A percentile compares a stretch with the other conserved stretches of the same genome.
Evolutionary conservation across 2,797 vertebrate species (phyloP).

Genomic region (Pygocentrus nattereri): DNA sequence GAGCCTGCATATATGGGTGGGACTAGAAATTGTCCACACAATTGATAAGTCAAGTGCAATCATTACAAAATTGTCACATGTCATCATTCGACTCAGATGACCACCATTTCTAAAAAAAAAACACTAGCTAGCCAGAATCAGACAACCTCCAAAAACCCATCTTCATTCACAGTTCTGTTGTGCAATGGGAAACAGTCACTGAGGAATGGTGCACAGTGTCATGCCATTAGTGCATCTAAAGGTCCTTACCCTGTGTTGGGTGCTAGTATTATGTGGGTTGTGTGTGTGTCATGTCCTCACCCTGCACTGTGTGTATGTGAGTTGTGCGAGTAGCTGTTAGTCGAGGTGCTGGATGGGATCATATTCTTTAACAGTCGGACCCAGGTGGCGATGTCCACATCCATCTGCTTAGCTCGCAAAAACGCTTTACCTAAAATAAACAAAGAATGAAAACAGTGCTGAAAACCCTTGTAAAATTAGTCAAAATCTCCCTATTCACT

Average conservation of each 20-base stretch:
- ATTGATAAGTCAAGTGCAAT: too few species aligned
- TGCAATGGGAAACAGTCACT: too few species aligned
- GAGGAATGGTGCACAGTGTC: too few species aligned
- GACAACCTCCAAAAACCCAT: too few species aligned
- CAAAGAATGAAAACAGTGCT: not conserved
- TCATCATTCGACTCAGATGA: too few species aligned
- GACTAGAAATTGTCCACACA: too few species aligned
- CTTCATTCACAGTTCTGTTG: too few species aligned
- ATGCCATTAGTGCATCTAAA: too few species aligned
- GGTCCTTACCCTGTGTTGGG: not conserved
- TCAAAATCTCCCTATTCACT: not conserved
- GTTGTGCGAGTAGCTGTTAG: constrained; percentile 63
- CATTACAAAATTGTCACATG: too few species aligned
- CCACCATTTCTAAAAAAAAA: too few species aligned
- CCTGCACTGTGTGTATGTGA: constrained; percentile 46
- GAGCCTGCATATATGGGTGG: too few species aligned
- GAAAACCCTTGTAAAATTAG: not conserved
- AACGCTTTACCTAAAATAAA: constrained; percentile 83
- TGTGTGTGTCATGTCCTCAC: constrained; percentile 38
- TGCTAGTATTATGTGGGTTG: not conserved
- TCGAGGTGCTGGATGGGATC: constrained; percentile 83
- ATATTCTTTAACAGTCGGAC: constrained; percentile 88
- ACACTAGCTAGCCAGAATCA: too few species aligned
- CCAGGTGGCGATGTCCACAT: constrained; percentile 94
- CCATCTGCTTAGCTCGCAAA: constrained; percentile 90